Evolutionary conservation across 2,888 invertebrate species (phyloP).

Genomic region (Amaurobius ferox): DNA sequence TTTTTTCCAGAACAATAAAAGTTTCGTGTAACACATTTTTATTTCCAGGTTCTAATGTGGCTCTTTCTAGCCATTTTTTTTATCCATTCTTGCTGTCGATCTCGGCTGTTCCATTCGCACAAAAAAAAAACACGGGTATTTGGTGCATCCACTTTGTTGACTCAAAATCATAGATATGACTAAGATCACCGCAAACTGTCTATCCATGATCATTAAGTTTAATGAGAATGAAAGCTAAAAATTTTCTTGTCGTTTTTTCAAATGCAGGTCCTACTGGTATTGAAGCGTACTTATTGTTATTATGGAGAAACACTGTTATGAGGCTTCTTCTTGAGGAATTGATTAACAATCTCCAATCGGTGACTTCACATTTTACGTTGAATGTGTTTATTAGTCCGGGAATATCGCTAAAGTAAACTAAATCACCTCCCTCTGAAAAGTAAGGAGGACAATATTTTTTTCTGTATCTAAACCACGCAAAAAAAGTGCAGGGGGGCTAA

Average conservation of each 20-base stretch:
- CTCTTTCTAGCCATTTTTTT: not conserved
- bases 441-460: too few relatives aligned
- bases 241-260: conserved; percentile 74
- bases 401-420: not conserved
- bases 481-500: too few relatives aligned
- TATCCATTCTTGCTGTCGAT: not conserved
- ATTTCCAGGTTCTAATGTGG: not conserved
- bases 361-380: not conserved
- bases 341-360: not conserved
- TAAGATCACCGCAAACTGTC: conserved; percentile 26
- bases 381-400: not conserved
- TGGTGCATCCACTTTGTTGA: conserved; percentile 6
- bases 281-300: conserved; percentile 73
- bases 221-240: conserved; percentile 21
- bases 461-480: too few relatives aligned
- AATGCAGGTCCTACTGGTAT: conserved; percentile 74
- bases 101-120: conserved; percentile 26
- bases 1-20: not conserved
- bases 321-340: conserved; percentile 29
- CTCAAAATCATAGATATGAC: conserved; percentile 23
- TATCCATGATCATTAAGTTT: conserved; percentile 17
- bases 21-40: not conserved
- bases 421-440: not conserved
- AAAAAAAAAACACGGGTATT: not conserved
- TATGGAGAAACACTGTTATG: conserved; percentile 69